Base-by-base conservation (phyloP, 1,140 invertebrate species). In the Rhyzopertha dominica region DNA sequence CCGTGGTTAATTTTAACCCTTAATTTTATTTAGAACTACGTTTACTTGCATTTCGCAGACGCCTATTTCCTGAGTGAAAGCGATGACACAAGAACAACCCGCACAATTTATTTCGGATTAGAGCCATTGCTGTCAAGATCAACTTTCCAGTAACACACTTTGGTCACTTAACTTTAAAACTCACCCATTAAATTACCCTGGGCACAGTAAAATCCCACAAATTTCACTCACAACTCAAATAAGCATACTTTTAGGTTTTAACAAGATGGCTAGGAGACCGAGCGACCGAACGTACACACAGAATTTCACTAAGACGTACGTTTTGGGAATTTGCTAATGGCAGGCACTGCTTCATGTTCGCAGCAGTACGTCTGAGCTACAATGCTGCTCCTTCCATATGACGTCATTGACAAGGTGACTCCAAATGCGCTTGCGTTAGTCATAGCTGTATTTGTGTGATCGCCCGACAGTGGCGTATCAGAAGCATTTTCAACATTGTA, bases 191-290 rank as follows among this genome's bases (percentile, higher is more conserved):
- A 64, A 63, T 42, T 54, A 45, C 48, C 53, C 51, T 58, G 49
- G 45, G 47, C 53, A 61, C 58, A 57, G 52, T 51, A 56, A 55
- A 63, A 59, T 62, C 54, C 49, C 44, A 51, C 54, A 63, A 62
- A 66, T 58, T 58, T 51, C 56, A 64, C 59, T 65, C 65, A 67
- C 65, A 67, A 62, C 65, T 67, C 65, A 60, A 63, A 64, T 55
- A 65, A 63, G 64, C 64, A 66, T 66, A 66, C 62, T 66, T 66
- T 65, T 62, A 53, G 55, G 56, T 54, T 63, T 60, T 55, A 48
- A 67, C 65, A 67, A 67, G 55, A 67, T 67, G 65, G 65, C 65
- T 63, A 60, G 61, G 55, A 60, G 51, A 62, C 65, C 58, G 58
- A 58, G 58, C 54, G 51, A 62, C 65, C 58, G 58, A 58, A 59